These are phyloP conservation scores for Macrophya alboannulata DNA, from an alignment of 2,888 invertebrate genomes.

Conservation along the genomic window DNA sequence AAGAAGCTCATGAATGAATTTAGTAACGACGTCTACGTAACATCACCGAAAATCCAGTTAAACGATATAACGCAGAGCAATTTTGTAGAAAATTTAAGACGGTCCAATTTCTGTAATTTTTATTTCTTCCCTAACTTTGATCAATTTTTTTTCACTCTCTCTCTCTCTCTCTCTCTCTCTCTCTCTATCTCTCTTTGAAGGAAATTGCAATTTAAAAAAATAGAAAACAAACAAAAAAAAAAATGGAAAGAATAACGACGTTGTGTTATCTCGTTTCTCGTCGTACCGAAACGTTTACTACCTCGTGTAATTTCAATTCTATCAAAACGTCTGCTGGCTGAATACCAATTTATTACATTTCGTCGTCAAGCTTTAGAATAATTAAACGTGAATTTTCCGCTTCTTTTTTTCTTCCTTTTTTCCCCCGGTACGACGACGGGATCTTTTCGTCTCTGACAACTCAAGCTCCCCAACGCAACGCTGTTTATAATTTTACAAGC, in stretches of 20 bases:
- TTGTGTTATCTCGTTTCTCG: not conserved
- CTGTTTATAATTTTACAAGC: not conserved
- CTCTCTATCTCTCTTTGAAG: not conserved
- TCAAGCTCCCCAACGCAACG: not conserved
- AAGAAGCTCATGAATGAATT: no score
- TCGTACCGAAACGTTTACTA: not conserved
- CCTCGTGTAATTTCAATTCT: constrained; percentile 8
- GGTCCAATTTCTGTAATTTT: constrained; percentile 9
- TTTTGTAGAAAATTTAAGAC: constrained; percentile 3
- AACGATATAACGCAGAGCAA: not conserved
- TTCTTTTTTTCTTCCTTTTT: not conserved
- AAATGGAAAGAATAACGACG: not conserved
- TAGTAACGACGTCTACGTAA: not conserved
- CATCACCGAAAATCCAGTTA: not conserved
- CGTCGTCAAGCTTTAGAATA: constrained; percentile 1
- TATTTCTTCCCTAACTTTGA: constrained; percentile 16
- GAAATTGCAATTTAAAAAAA: not conserved
- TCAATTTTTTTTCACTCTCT: not conserved
- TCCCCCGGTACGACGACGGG: no score
- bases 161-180: not conserved
- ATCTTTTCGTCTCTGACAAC: not conserved
- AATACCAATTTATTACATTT: constrained; percentile 23
- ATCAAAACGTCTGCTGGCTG: not conserved
- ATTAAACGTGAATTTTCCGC: not conserved
- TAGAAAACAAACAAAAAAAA: not conserved